These are phyloP conservation scores for Oxystoma pomonae DNA, from an alignment of 2,888 invertebrate genomes.

Conservation along the genomic window DNA sequence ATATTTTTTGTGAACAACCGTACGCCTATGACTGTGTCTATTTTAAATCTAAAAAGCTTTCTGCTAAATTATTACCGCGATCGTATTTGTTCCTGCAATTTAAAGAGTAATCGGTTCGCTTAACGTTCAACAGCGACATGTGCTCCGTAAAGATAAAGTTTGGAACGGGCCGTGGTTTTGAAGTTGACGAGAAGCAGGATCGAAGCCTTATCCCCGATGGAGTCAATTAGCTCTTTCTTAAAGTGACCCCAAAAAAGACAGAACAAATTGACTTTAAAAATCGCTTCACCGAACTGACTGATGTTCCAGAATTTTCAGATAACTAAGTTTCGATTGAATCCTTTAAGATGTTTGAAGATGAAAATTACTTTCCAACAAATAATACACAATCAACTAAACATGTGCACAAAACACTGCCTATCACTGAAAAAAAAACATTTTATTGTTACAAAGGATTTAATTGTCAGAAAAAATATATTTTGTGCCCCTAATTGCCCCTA, in stretches of 20 bases:
- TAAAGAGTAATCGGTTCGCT: not conserved
- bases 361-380: too few relatives aligned
- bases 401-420: too few relatives aligned
- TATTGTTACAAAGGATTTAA: too few relatives aligned
- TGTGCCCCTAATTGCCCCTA: too few relatives aligned
- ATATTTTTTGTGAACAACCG: too few relatives aligned
- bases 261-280: not conserved
- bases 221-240: constrained; percentile 1
- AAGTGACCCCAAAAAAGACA: not conserved
- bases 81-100: not conserved
- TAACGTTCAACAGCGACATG: not conserved
- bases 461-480: too few relatives aligned
- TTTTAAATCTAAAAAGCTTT: not conserved
- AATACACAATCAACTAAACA: too few relatives aligned
- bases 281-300: not conserved
- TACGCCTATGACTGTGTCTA: not conserved
- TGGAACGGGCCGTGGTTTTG: not conserved
- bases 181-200: not conserved
- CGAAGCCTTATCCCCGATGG: not conserved
- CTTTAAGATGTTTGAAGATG: too few relatives aligned
- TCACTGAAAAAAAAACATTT: too few relatives aligned
- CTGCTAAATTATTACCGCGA: not conserved
- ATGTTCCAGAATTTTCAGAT: not conserved
- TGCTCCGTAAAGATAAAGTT: not conserved
- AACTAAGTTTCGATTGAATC: too few relatives aligned